Conservation (phyloP, 2,888 invertebrate species). For the Nemurella pictetii region DNA sequence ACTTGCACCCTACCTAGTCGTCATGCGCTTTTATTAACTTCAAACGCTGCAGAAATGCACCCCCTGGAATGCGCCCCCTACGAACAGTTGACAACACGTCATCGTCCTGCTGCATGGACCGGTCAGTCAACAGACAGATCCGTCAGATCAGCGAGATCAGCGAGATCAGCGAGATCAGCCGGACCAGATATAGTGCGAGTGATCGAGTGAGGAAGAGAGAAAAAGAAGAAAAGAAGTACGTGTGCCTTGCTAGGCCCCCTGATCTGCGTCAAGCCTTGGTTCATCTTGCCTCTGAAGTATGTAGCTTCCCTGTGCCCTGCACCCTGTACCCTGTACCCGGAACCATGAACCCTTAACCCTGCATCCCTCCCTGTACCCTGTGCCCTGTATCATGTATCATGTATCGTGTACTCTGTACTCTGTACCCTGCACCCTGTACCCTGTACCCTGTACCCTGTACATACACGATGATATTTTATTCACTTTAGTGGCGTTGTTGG, state of each 20-base stretch:
- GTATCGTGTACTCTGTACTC: too few species aligned
- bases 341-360: too few species aligned
- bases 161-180: neutral
- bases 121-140: neutral
- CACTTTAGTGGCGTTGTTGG: neutral
- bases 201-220: too few species aligned
- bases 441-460: too few species aligned
- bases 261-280: neutral
- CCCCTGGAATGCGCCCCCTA: neutral
- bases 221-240: neutral
- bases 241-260: neutral
- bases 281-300: too few species aligned
- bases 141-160: neutral
- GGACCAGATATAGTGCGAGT: neutral
- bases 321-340: too few species aligned
- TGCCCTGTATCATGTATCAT: too few species aligned
- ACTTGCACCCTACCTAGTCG: neutral
- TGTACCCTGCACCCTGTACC: too few species aligned
- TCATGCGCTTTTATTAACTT: neutral
- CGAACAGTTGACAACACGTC: neutral
- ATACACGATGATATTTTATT: neutral
- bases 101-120: neutral
- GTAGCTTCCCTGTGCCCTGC: too few species aligned
- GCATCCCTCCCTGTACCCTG: too few species aligned
- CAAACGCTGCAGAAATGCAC: neutral